phyloP scores from a whole-genome alignment of 2,797 vertebrate species.

The Acrossocheilus wenchowensis region DNA sequence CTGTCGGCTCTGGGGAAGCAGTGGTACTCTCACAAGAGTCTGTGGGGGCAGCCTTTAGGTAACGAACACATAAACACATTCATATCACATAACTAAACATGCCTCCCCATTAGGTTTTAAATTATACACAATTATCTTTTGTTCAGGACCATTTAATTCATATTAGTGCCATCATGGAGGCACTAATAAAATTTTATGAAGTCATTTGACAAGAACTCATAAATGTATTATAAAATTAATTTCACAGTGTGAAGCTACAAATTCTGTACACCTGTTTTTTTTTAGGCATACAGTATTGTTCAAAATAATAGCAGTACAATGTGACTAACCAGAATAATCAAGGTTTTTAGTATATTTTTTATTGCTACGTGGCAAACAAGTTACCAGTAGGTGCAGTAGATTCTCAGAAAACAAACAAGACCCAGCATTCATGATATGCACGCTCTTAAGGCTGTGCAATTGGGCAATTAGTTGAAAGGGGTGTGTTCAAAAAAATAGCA shows the following conservation, averaged over 20 bases:
- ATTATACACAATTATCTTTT: not conserved
- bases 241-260: not conserved
- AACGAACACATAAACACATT: slow-evolving; percentile 37
- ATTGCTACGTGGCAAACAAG: too few relatives aligned
- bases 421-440: too few relatives aligned
- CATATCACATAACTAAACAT: slow-evolving; percentile 1
- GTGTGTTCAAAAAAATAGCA: too few relatives aligned
- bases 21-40: slow-evolving; percentile 79
- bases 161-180: not conserved
- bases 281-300: too few relatives aligned
- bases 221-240: not conserved
- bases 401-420: too few relatives aligned
- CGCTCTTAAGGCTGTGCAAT: too few relatives aligned
- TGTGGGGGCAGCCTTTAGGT: slow-evolving; percentile 81
- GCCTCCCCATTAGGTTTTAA: not conserved
- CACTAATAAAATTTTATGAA: slow-evolving; percentile 15
- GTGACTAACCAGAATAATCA: too few relatives aligned
- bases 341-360: too few relatives aligned
- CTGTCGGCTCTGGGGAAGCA: slow-evolving; percentile 71
- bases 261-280: not conserved
- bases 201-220: not conserved
- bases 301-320: too few relatives aligned
- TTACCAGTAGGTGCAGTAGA: too few relatives aligned
- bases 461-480: too few relatives aligned
- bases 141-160: not conserved